A percentile compares a stretch with the other conserved stretches of the same genome.
Conservation (phyloP, 2,797 vertebrate species). For the Micromesistius poutassou region DNA sequence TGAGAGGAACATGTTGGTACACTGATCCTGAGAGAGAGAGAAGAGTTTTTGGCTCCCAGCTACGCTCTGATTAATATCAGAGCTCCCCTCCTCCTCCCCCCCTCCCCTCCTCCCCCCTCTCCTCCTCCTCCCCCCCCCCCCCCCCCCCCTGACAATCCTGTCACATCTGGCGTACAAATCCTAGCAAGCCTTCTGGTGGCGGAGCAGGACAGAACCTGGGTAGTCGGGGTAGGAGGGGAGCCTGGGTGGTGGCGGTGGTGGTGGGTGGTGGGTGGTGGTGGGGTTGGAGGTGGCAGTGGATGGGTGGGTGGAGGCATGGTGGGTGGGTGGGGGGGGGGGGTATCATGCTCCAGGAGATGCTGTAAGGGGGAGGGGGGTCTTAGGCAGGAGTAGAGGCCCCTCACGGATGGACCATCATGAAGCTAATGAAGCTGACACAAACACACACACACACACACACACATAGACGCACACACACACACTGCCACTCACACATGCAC, state of each 20-base stretch:
- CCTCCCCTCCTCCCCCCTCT: slow-evolving; percentile 18
- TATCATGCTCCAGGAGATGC: slow-evolving; percentile 75
- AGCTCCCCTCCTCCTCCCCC: slow-evolving; percentile 77
- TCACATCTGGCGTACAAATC: slow-evolving; percentile 94
- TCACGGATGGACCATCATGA: slow-evolving; percentile 73
- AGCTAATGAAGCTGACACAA: slow-evolving; percentile 77
- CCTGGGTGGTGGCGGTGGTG: slow-evolving; percentile 17
- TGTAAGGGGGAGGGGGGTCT: slow-evolving; percentile 65
- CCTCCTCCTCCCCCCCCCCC: slow-evolving; percentile 7
- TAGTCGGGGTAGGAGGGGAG: neutral
- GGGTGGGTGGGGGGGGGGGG: slow-evolving; percentile 29
- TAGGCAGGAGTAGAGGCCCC: no score
- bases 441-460: slow-evolving; percentile 11
- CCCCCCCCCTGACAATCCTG: slow-evolving; percentile 73
- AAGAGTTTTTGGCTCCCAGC: slow-evolving; percentile 80
- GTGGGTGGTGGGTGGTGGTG: neutral
- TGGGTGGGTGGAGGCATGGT: slow-evolving; percentile 14
- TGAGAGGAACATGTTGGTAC: slow-evolving; percentile 89
- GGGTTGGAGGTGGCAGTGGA: neutral
- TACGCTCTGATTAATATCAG: slow-evolving; percentile 89
- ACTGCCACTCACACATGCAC: slow-evolving; percentile 3
- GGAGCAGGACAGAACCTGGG: slow-evolving; percentile 47
- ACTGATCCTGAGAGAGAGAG: slow-evolving; percentile 79
- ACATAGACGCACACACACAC: slow-evolving; percentile 15
- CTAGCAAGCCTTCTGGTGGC: slow-evolving; percentile 81